Evolutionary conservation across 2,888 invertebrate genomes (phyloP).

Genomic region (Tubiluchus corallicola): DNA sequence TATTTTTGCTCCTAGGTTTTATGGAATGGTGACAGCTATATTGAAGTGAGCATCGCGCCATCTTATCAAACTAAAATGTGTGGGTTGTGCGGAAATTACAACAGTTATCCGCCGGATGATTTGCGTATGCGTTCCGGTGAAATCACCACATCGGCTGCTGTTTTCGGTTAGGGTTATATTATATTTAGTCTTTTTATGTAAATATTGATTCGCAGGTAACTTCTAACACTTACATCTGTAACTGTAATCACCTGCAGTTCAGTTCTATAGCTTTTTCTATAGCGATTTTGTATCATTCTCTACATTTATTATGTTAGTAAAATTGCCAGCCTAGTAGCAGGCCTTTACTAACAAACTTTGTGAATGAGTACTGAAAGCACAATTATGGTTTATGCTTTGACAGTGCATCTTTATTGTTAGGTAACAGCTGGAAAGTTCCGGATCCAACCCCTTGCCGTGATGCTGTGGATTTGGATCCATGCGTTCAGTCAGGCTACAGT

Average conservation of each 20-base stretch:
- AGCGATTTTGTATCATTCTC: too few species aligned
- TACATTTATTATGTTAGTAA: too few species aligned
- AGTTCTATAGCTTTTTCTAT: too few species aligned
- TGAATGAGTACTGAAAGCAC: too few species aligned
- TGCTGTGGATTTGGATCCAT: slow-evolving; percentile 21
- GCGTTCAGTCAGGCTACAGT: slow-evolving; percentile 18
- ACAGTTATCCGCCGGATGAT: slow-evolving; percentile 66
- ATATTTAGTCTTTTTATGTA: too few species aligned
- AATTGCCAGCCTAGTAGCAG: too few species aligned
- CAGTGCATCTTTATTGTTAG: too few species aligned
- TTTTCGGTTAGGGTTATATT: slow-evolving; percentile 59
- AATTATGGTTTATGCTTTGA: too few species aligned
- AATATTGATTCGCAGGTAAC: too few species aligned
- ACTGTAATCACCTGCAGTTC: too few species aligned
- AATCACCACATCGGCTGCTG: slow-evolving; percentile 42
- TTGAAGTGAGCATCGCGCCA: slow-evolving; percentile 60
- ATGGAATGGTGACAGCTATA: slow-evolving; percentile 83
- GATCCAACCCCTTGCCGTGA: slow-evolving; percentile 15
- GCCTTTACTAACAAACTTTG: too few species aligned
- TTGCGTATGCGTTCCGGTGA: slow-evolving; percentile 32
- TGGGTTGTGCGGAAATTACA: slow-evolving; percentile 88
- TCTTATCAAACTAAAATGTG: slow-evolving; percentile 53
- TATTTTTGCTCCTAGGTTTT: slow-evolving; percentile 40
- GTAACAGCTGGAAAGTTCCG: not conserved
- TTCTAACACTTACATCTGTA: too few species aligned